Percentiles rank a stretch among this genome's conserved stretches.
phyloP scores from a whole-genome alignment of 2,113 vertebrate genomes.

The Ornithorhynchus anatinus region DNA sequence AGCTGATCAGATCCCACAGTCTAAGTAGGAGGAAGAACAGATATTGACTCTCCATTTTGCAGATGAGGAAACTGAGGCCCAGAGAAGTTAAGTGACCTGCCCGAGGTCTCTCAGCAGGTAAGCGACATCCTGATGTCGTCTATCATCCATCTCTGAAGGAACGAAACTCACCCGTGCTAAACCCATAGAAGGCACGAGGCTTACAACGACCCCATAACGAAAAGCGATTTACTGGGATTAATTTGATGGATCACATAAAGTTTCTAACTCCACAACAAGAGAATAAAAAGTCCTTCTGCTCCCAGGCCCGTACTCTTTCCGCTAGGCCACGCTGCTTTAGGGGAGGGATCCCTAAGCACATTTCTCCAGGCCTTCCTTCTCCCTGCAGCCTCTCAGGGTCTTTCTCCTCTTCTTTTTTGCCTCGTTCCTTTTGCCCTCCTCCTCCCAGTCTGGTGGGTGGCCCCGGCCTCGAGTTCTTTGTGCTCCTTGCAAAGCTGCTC shows the following conservation, averaged over 20 bases:
- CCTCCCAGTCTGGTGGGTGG: background rate
- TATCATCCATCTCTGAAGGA: background rate
- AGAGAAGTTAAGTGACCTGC: no score
- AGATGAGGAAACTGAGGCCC: no score
- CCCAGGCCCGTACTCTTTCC: no score
- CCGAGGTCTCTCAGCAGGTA: no score
- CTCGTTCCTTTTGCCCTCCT: background rate
- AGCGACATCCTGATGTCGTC: no score
- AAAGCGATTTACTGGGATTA: conserved; percentile 37
- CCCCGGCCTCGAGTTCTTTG: background rate
- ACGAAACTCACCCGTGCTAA: background rate
- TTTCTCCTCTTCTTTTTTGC: background rate
- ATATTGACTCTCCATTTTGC: no score
- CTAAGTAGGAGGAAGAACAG: no score
- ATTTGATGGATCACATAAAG: conserved; percentile 50
- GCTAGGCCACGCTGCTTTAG: no score
- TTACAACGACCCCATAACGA: conserved; percentile 27
- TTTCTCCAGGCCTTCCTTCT: background rate
- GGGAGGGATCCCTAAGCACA: no score
- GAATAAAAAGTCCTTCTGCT: background rate
- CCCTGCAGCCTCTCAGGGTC: background rate
- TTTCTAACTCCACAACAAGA: background rate
- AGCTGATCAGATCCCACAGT: no score
- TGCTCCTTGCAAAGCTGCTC: background rate
- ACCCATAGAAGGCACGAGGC: background rate